These are phyloP conservation scores for Ips nitidus DNA, from an alignment of 1,140 invertebrate species.

Conservation along the genomic window DNA sequence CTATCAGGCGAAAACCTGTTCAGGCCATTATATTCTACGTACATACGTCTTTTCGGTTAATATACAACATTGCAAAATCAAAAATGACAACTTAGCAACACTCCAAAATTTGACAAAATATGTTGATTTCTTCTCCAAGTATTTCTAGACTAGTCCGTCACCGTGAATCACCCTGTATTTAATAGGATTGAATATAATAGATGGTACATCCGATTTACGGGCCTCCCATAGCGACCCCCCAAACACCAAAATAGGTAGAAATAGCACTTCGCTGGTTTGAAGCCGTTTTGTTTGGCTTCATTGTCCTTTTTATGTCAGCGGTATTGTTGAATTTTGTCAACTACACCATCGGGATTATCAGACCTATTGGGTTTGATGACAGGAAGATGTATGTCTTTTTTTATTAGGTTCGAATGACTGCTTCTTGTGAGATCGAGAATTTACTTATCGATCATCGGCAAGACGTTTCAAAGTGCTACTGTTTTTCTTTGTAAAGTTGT, in stretches of 20 bases:
- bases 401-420: constrained; percentile 24
- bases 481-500: constrained; percentile 10
- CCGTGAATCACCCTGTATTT: too few species aligned
- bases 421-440: constrained; percentile 33
- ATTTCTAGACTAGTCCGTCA: too few species aligned
- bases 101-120: too few species aligned
- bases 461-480: constrained; percentile 25
- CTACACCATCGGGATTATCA: constrained; percentile 34
- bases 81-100: too few species aligned
- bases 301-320: constrained; percentile 35
- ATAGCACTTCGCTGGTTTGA: constrained; percentile 37
- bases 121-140: too few species aligned
- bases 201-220: constrained; percentile 3
- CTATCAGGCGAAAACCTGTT: too few species aligned
- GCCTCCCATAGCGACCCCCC: constrained; percentile 36
- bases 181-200: too few species aligned
- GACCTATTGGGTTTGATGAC: constrained; percentile 29
- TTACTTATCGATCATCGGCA: constrained; percentile 19
- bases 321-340: constrained; percentile 42
- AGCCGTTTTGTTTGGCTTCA: constrained; percentile 16
- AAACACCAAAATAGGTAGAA: constrained; percentile 26
- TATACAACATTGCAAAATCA: too few species aligned
- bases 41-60: too few species aligned
- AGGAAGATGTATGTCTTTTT: constrained; percentile 38
- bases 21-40: too few species aligned